Evolutionary conservation across 2,797 vertebrate genomes (phyloP).

Genomic region (Tapera naevia): DNA sequence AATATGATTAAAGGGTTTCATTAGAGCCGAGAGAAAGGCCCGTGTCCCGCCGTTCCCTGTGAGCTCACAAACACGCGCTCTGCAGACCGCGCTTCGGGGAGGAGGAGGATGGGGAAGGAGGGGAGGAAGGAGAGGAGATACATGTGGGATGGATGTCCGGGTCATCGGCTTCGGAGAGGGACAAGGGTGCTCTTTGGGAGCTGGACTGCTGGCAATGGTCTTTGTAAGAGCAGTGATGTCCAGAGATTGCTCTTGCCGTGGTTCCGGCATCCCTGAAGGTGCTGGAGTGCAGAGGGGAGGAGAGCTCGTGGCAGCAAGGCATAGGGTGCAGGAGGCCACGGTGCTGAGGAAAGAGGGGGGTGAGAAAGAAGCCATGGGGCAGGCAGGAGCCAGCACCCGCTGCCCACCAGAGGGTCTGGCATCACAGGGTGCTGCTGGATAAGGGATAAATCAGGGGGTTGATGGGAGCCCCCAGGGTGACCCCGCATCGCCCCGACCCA

Average conservation of each 20-base stretch:
- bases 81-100: slow-evolving; percentile 22
- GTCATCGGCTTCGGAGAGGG: not conserved
- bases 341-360: not conserved
- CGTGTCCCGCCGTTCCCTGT: slow-evolving; percentile 77
- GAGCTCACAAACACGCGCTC: slow-evolving; percentile 81
- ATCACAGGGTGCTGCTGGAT: not conserved
- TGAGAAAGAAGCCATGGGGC: rapidly evolving
- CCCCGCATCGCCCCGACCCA: rapidly evolving
- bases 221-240: not conserved
- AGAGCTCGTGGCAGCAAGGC: not conserved
- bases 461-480: not conserved
- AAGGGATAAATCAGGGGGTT: rapidly evolving
- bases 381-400: not conserved
- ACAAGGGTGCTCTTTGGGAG: not conserved
- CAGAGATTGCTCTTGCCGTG: not conserved
- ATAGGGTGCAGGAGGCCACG: not conserved
- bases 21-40: slow-evolving; percentile 83
- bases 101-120: not conserved
- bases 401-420: not conserved
- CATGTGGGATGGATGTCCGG: not conserved
- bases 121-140: not conserved
- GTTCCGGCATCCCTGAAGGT: rapidly evolving
- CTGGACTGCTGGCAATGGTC: not conserved
- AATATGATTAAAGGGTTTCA: slow-evolving; percentile 99
- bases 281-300: rapidly evolving